Conservation (phyloP, 1,140 invertebrate genomes). For the Neodiprion lecontei region DNA sequence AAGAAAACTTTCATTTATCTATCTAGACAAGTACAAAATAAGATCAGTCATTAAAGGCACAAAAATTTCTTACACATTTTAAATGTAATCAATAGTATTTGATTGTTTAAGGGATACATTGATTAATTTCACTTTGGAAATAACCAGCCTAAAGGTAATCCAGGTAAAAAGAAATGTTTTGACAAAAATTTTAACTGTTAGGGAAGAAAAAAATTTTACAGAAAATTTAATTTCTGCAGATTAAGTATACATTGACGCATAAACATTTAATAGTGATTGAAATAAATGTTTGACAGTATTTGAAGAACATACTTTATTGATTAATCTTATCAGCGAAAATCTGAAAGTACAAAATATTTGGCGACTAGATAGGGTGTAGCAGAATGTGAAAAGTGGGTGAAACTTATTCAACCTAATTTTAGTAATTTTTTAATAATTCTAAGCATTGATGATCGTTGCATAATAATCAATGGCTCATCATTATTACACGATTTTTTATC, state of each 20-base stretch:
- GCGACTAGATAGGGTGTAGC: too few relatives aligned
- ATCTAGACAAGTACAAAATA: background rate
- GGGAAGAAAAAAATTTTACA: background rate
- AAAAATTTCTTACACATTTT: background rate
- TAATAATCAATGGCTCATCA: too few relatives aligned
- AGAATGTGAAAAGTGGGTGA: too few relatives aligned
- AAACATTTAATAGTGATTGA: background rate
- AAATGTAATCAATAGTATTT: background rate
- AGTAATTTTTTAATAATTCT: too few relatives aligned
- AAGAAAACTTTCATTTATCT: background rate
- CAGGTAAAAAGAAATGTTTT: background rate
- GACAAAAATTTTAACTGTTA: background rate
- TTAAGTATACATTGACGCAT: background rate
- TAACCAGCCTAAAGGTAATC: too few relatives aligned
- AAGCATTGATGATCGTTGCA: too few relatives aligned
- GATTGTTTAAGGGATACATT: background rate
- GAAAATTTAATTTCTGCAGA: background rate
- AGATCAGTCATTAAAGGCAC: background rate
- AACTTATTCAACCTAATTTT: too few relatives aligned
- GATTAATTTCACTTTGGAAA: background rate
- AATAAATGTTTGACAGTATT: slow-evolving; percentile 3
- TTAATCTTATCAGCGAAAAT: background rate
- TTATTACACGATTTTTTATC: too few relatives aligned
- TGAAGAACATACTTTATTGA: background rate
- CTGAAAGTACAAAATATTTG: background rate